Evolutionary conservation across 2,888 invertebrate species (phyloP), one percentile per base, ranked within the genome.

Genomic region (Hirtodrosophila confusa): DNA sequence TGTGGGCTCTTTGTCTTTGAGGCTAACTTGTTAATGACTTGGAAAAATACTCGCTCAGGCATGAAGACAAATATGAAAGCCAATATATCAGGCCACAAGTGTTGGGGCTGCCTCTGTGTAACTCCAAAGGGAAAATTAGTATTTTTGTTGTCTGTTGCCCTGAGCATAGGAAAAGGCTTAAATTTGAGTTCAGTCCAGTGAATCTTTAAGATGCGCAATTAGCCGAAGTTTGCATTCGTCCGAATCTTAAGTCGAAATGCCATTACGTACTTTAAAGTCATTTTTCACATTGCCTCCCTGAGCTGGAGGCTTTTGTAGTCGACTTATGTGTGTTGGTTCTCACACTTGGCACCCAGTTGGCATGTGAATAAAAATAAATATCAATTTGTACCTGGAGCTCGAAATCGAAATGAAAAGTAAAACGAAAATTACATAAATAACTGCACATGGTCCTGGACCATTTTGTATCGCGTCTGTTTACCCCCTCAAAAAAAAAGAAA

Each of bases 381-480:
- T 77, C 69, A 77, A 79, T 79, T 79, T 79, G 75, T 64, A 79
- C 50, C 79, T 63, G 66, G 43, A 40, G 54, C 39, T 48, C 39
- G 31, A 36, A 51, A 68, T 64, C 58, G 37, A 63, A 74, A 71
- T 65, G 74, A 73, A 62, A 63, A 40, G 57, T 60, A 53, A 55
- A 64, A 57, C 45, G 39, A 37, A 47, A 69, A 66, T 73, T 68
- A 61, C 69, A 75, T 77, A 79, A 79, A 79, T 72, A 62, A 67
- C 58, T 47, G 56, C 53, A 72, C 55, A 72, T 43, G 54, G 51
- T 43, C 45, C 53, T 36, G 49, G 17, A 31, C 37, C 54, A 58
- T 55, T 57, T 62, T 50, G 35, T 57, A 24, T 36, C 62, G 57
- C 63, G 39, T 57, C 48, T 63, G 49, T 33, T 35, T 27, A 5